phyloP scores from a whole-genome alignment of 2,113 vertebrate genomes.

The Lampris megalopsis region DNA sequence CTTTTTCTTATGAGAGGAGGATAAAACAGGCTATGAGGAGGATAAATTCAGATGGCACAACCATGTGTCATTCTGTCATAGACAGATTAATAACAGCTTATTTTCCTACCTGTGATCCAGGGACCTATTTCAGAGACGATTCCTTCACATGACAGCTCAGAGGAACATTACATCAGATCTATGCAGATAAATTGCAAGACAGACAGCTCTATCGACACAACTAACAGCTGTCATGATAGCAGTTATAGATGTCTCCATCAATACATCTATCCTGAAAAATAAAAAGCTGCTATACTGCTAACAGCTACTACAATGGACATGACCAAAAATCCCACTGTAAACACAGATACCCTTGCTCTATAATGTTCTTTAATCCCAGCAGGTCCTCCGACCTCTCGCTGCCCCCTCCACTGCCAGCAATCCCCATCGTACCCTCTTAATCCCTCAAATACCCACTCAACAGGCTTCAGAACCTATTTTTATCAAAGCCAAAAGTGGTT shows the following conservation, averaged over 20 bases:
- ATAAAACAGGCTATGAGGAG: slow-evolving; percentile 34
- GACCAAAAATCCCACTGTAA: too few species aligned
- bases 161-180: slow-evolving; percentile 8
- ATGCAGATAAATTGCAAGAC: slow-evolving; percentile 19
- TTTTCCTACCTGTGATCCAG: slow-evolving; percentile 53
- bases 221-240: background rate
- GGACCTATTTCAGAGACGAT: slow-evolving; percentile 29
- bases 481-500: too few species aligned
- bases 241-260: background rate
- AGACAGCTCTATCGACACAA: background rate
- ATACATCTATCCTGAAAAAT: background rate
- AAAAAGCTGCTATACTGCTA: too few species aligned
- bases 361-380: too few species aligned
- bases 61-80: slow-evolving; percentile 31
- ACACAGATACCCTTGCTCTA: too few species aligned
- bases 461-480: too few species aligned
- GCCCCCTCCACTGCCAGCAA: too few species aligned
- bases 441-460: too few species aligned
- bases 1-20: slow-evolving; percentile 15
- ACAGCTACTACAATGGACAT: too few species aligned
- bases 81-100: slow-evolving; percentile 48
- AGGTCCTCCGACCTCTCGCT: too few species aligned
- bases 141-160: slow-evolving; percentile 34
- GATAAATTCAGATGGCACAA: slow-evolving; percentile 55
- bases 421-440: too few species aligned